phyloP scores from a whole-genome alignment of 2,797 vertebrate species.

The Gambelia wislizenii region DNA sequence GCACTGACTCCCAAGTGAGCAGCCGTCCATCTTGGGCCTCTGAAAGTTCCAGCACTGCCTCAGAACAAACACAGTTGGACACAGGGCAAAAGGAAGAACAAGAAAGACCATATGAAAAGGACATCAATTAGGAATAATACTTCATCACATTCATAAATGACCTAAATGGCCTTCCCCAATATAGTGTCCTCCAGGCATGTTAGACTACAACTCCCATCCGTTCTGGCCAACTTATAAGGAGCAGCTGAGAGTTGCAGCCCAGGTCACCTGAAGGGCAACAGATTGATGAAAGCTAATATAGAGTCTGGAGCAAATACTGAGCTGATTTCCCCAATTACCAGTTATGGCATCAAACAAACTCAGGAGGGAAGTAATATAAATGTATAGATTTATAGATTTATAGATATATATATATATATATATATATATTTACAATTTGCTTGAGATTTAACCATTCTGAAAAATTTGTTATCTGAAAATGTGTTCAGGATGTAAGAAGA shows the following conservation, averaged over 20 bases:
- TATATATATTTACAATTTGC: neutral
- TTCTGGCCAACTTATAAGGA: no score
- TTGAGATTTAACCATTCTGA: neutral
- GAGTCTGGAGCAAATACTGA: neutral
- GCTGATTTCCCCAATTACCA: neutral
- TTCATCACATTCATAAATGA: neutral
- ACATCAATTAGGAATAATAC: neutral
- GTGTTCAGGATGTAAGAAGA: neutral
- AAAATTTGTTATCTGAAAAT: neutral
- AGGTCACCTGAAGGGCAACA: no score
- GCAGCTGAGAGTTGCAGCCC: no score
- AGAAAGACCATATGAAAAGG: neutral
- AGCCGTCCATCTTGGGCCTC: conserved; percentile 76
- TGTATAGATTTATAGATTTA: no score
- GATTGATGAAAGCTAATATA: neutral
- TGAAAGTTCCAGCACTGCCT: conserved; percentile 77
- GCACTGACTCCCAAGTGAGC: conserved; percentile 87
- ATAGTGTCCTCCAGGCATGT: neutral
- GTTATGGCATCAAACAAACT: neutral
- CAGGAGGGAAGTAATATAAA: neutral
- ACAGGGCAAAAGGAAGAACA: neutral
- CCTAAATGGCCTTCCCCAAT: neutral
- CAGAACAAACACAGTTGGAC: neutral
- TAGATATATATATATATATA: neutral
- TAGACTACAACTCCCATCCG: neutral